Conservation (phyloP, 2,797 vertebrate genomes). For the Aselliscus stoliczkanus region DNA sequence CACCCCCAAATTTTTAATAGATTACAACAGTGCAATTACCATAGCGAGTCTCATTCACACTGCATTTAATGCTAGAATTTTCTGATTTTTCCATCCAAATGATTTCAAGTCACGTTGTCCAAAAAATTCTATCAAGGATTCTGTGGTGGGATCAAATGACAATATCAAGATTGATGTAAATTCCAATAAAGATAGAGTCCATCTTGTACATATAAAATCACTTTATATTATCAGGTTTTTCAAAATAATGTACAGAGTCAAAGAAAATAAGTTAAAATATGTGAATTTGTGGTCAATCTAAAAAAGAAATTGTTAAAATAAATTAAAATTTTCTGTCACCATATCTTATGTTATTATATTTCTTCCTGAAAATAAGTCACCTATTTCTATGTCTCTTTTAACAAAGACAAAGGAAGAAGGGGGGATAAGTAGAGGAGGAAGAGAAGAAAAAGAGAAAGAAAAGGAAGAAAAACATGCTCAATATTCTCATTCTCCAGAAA, state of each 20-base stretch:
- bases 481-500: neutral
- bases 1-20: neutral
- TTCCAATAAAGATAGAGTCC: neutral
- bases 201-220: slow-evolving; percentile 39
- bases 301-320: slow-evolving; percentile 2
- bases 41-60: neutral
- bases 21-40: neutral
- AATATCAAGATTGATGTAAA: slow-evolving; percentile 35
- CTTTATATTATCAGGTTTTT: slow-evolving; percentile 39
- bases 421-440: neutral
- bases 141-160: slow-evolving; percentile 20
- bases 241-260: slow-evolving; percentile 18
- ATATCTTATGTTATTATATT: neutral
- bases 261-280: slow-evolving; percentile 37
- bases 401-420: neutral
- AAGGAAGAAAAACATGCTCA: neutral
- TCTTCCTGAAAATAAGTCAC: neutral
- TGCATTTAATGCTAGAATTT: neutral
- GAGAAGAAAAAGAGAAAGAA: neutral
- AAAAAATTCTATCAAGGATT: slow-evolving; percentile 8
- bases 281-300: slow-evolving; percentile 26
- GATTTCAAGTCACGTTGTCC: neutral
- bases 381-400: neutral
- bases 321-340: neutral
- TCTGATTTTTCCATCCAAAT: neutral